These are phyloP conservation scores for Drosophila virilis DNA, from an alignment of 1,140 invertebrate species.

Conservation along the genomic window DNA sequence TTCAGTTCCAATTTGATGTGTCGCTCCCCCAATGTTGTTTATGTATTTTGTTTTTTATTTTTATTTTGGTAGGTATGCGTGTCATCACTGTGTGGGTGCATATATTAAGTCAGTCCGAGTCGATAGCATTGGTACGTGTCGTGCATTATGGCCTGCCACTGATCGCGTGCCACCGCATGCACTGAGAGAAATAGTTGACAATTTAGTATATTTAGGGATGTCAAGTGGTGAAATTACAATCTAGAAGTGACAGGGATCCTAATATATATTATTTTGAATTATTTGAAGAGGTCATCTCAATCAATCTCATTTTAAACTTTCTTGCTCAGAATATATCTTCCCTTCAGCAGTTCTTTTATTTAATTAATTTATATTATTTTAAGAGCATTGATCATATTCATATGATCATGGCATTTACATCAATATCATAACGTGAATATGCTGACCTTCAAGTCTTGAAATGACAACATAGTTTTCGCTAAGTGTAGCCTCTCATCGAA, in stretches of 20 bases:
- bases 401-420: no score
- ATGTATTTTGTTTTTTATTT: constrained; percentile 29
- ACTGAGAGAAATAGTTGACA: constrained; percentile 44
- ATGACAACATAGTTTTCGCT: constrained; percentile 4
- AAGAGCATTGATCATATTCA: no score
- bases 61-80: constrained; percentile 43
- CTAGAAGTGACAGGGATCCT: no score
- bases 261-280: no score
- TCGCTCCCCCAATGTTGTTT: constrained; percentile 38
- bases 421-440: no score
- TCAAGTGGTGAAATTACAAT: no score
- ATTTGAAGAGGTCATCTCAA: no score
- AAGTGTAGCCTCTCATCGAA: constrained; percentile 38
- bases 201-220: not conserved
- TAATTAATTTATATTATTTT: no score
- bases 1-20: constrained; percentile 64
- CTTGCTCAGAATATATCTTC: no score
- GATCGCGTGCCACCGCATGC: constrained; percentile 66
- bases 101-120: constrained; percentile 62
- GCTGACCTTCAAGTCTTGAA: not conserved
- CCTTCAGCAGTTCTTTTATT: no score
- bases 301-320: no score
- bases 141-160: constrained; percentile 50
- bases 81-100: constrained; percentile 79
- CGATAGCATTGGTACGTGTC: constrained; percentile 59